Conservation (phyloP, 37 sponge, comb jelly and placozoan species). For the Bolinopsis microptera region DNA sequence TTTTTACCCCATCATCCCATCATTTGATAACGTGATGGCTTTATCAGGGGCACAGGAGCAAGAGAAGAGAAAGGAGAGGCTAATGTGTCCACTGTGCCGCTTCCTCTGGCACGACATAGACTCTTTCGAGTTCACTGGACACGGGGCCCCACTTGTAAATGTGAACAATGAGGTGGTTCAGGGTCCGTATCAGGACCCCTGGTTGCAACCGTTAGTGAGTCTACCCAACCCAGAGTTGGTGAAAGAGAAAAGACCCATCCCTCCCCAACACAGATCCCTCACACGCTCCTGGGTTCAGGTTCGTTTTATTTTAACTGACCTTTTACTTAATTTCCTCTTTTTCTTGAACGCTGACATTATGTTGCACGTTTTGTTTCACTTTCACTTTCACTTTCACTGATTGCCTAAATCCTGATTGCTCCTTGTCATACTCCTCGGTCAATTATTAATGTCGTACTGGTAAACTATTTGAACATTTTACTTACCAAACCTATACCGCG, state of each 20-base stretch:
- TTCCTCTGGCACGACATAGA: constrained; percentile 66
- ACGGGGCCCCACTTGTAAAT: not conserved
- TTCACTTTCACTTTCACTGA: no score
- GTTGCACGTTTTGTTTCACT: no score
- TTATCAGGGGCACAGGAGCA: constrained; percentile 34
- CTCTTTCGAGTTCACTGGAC: constrained; percentile 41
- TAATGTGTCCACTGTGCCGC: constrained; percentile 65
- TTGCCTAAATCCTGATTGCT: no score
- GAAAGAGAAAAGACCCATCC: constrained; percentile 37
- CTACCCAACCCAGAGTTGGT: constrained; percentile 21
- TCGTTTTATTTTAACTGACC: no score
- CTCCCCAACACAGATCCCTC: not conserved
- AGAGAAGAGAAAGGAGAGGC: constrained; percentile 58
- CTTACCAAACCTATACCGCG: no score
- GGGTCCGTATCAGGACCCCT: constrained; percentile 32
- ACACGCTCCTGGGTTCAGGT: constrained; percentile 51
- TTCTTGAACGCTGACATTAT: no score
- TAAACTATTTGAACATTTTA: no score
- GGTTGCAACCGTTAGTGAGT: constrained; percentile 27
- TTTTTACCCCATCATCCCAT: no score
- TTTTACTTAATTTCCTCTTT: no score
- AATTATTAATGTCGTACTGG: no score
- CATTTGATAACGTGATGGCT: not conserved
- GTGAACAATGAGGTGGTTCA: not conserved
- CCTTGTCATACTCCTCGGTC: no score